phyloP scores from a whole-genome alignment of 2,888 invertebrate genomes.

The Drosophila diplacantha region DNA sequence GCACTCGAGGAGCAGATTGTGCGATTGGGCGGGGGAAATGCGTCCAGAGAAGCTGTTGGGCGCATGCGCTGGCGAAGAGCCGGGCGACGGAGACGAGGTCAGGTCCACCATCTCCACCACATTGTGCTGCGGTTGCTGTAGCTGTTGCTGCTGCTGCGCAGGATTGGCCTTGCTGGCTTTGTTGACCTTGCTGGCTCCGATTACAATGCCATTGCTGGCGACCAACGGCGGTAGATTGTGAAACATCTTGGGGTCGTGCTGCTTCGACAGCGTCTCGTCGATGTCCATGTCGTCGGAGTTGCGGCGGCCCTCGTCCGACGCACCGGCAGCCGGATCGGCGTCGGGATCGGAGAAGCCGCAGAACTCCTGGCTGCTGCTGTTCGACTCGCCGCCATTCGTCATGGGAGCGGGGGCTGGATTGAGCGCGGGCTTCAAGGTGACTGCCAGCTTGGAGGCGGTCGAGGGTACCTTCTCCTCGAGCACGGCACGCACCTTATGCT shows the following conservation, averaged over 20 bases:
- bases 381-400: constrained; percentile 64
- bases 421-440: neutral
- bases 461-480: constrained; percentile 74
- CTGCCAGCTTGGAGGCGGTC: constrained; percentile 45
- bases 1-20: constrained; percentile 42
- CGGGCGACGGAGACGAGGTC: constrained; percentile 76
- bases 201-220: constrained; percentile 51
- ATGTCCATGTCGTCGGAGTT: constrained; percentile 77
- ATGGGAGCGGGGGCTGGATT: constrained; percentile 12
- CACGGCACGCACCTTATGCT: constrained; percentile 79
- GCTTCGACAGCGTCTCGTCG: constrained; percentile 71
- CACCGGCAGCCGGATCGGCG: constrained; percentile 15
- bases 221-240: constrained; percentile 66
- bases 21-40: constrained; percentile 25
- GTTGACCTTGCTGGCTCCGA: constrained; percentile 14
- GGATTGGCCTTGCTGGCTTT: constrained; percentile 14
- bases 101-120: constrained; percentile 75
- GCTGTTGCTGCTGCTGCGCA: constrained; percentile 4
- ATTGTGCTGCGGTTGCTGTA: constrained; percentile 42
- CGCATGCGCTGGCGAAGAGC: constrained; percentile 70
- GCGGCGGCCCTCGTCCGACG: constrained; percentile 60
- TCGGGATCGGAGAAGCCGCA: constrained; percentile 56
- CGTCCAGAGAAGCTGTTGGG: constrained; percentile 19
- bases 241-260: constrained; percentile 75
- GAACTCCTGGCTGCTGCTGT: constrained; percentile 65